Base-by-base conservation (phyloP, 2,113 vertebrate species). In the Rhabdomys dilectus region DNA sequence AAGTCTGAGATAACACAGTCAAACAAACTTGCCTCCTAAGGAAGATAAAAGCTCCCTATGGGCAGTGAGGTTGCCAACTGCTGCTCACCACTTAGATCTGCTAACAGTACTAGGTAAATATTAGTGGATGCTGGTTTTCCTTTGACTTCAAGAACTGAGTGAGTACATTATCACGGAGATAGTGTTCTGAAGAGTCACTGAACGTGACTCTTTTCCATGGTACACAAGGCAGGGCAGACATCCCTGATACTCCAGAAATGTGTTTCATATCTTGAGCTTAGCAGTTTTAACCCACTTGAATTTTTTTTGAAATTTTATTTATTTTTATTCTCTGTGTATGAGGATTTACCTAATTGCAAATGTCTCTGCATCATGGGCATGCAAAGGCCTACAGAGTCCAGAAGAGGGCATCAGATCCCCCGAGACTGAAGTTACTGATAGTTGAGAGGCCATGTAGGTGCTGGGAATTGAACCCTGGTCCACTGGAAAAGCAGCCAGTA, bases 21-120 rank as follows among this genome's bases (percentile, higher is more conserved):
- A 97, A 96, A 91, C 82, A 97, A 95, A 92, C 21, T 92, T 62
- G 66, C 72, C 75, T 85, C 77, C 93, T 89, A 93, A 92, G 92
- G 88, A 84, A 97, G 92, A 91, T 91, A 89, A 95, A 95, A 80
- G 45, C 56, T 93, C 81, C 31, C 62, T 3, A 0, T 45, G 56
- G 68, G 42, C 8, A 45, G 16, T 4, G 22, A 94, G 76, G 85
- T 86, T 88, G 70, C 88, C 76, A 75, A 62, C 60, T 82, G 58
- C 60, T 51, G 17, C 9, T 97, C 78, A 34, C 48, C 36, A 88
- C 78, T 92, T 78, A 93, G 66, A 73, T 73, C 39, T 97, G 85
- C 88, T 96, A 94, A 90, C 42, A 21, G 4, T n/a, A 10, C 56
- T 86, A 56, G 92, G 95, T 82, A 96, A 97, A 97, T 94, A 97